Percentiles rank a stretch among this genome's conserved stretches.
Evolutionary conservation across 2,113 vertebrate species (phyloP).

Genomic region (Phoenicopterus ruber): DNA sequence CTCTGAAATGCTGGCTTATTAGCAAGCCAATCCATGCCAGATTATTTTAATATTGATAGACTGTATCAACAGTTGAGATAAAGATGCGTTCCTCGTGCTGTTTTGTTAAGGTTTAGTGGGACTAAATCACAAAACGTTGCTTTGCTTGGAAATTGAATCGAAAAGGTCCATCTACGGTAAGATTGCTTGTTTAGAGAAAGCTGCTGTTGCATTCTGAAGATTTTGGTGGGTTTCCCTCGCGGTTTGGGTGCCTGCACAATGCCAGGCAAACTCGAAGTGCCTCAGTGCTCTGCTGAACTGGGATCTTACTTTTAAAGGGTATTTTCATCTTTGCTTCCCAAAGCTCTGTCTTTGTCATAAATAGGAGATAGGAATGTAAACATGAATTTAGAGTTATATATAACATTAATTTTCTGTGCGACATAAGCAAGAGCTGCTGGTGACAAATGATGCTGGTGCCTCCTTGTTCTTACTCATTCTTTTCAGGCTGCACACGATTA

Average conservation of each 20-base stretch:
- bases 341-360: not conserved
- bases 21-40: not conserved
- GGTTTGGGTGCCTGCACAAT: not conserved
- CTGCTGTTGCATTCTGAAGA: not conserved
- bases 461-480: not conserved
- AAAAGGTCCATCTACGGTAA: not conserved
- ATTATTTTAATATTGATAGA: conserved; percentile 57
- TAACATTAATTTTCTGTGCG: conserved; percentile 2
- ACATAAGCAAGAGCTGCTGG: not conserved
- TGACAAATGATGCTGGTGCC: not conserved
- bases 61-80: not conserved
- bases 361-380: not conserved
- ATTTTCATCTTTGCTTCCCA: not conserved
- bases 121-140: conserved; percentile 41
- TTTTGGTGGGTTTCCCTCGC: not conserved
- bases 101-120: conserved; percentile 47
- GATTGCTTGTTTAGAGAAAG: conserved; percentile 3
- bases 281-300: not conserved
- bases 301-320: not conserved
- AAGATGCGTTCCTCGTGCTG: not conserved
- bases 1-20: conserved; percentile 19
- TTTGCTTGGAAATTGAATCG: conserved; percentile 41
- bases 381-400: not conserved
- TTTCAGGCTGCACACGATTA: not conserved
- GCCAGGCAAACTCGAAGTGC: not conserved